These are phyloP conservation scores for Phaethornis superciliosus DNA, from an alignment of 2,113 vertebrate species.

Conservation along the genomic window DNA sequence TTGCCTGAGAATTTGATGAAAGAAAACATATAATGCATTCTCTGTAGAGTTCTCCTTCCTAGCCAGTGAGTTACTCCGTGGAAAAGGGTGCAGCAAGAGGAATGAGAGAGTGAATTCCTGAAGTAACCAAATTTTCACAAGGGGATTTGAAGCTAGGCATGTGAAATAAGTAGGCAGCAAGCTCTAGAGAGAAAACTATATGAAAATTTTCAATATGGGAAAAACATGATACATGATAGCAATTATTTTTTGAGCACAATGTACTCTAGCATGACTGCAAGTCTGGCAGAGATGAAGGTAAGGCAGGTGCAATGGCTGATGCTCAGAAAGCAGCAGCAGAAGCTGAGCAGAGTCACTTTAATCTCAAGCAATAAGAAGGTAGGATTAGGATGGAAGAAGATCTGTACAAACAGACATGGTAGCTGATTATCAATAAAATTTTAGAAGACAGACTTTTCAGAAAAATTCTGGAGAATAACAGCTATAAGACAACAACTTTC, in stretches of 20 bases:
- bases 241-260: neutral
- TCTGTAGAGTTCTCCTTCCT: neutral
- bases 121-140: neutral
- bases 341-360: neutral
- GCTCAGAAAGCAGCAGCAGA: neutral
- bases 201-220: neutral
- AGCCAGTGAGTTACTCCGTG: neutral
- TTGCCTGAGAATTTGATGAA: neutral
- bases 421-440: neutral
- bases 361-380: rapidly evolving
- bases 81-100: neutral
- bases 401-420: neutral
- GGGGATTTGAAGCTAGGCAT: neutral
- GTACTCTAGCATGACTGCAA: neutral
- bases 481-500: neutral
- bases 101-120: neutral
- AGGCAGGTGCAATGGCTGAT: neutral
- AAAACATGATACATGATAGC: neutral
- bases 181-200: neutral
- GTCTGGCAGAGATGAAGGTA: neutral
- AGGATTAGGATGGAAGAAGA: neutral
- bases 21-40: neutral
- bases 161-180: neutral
- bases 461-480: neutral
- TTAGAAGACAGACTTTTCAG: neutral